Base-by-base conservation (phyloP, 2,797 vertebrate species). In the Crocodylus rhombifer region DNA sequence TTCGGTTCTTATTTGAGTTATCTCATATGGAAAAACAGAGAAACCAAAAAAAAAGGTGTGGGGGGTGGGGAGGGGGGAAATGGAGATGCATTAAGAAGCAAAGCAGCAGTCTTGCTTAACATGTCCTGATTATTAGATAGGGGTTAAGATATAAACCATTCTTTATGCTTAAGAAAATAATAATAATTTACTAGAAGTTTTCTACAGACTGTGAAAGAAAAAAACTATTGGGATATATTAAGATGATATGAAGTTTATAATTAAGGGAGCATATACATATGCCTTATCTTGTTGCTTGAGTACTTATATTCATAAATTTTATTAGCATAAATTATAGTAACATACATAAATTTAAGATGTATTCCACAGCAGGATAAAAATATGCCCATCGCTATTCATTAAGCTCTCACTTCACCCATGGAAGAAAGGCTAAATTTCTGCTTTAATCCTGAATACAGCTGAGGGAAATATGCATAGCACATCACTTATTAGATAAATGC, bases 1-100 rank as follows among this genome's bases (percentile, higher is more conserved):
- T 81, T 94, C 87, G 77, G 55, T 62, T 93, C 74, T 89, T 92
- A 92, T 95, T 96, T 95, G 80, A 94, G 23, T 91, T 94, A 82
- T 86, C 58, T 92, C 71, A 88, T 69, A 80, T 86, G 77, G 78
- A 95, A 88, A 96, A 96, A 91, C 71, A 95, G 1, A 92, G 84
- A 96, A 89, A 89, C 51, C 28, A 75, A 30, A 30, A 30, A 30
- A 30, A 30, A 30, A 30, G 30, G 30, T 30, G 30, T 30, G 30
- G 30, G 30, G 30, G 30, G 30, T 30, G 30, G 30, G 30, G 42
- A 89, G 69, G 9, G 16, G 92, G 88, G 42, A 96, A 93, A 84
- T 62, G 12, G 42, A 86, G 65, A 80, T 64, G 3, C 7, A 63
- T 67, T 65, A 64, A 77, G 26, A 2, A 83, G 20, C 67, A 86